Conservation (phyloP, 1,140 invertebrate genomes). For the Heliothis virescens region DNA sequence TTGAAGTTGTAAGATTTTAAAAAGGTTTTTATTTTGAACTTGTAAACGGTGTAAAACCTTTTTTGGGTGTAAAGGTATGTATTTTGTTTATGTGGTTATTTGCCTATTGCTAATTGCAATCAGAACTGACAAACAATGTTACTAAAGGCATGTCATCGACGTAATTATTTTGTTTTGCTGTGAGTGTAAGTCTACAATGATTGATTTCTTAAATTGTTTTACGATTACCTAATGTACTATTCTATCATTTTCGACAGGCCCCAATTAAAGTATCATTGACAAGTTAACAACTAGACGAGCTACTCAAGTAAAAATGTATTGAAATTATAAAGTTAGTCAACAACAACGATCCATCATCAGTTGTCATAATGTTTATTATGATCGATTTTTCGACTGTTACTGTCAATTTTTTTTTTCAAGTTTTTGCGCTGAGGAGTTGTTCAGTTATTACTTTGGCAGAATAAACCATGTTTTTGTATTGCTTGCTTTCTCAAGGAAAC, state of each 20-base stretch:
- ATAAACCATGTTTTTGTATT: not conserved
- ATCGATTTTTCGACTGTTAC: slow-evolving; percentile 26
- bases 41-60: too few species aligned
- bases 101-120: too few species aligned
- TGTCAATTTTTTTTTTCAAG: slow-evolving; percentile 2
- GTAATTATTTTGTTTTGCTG: not conserved
- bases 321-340: slow-evolving; percentile 12
- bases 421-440: not conserved
- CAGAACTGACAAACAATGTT: too few species aligned
- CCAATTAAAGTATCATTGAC: slow-evolving; percentile 12
- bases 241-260: not conserved
- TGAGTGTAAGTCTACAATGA: not conserved
- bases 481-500: not conserved
- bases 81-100: too few species aligned
- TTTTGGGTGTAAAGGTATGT: too few species aligned
- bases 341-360: slow-evolving; percentile 30
- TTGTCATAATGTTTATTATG: slow-evolving; percentile 44
- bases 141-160: too few species aligned
- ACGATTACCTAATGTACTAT: not conserved
- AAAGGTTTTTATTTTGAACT: too few species aligned
- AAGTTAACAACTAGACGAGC: slow-evolving; percentile 10
- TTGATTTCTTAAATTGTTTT: slow-evolving; percentile 1
- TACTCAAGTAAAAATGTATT: slow-evolving; percentile 11
- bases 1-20: too few species aligned
- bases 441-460: not conserved